phyloP scores from a whole-genome alignment of 2,797 vertebrate species.

The Clarias laeviceps region DNA sequence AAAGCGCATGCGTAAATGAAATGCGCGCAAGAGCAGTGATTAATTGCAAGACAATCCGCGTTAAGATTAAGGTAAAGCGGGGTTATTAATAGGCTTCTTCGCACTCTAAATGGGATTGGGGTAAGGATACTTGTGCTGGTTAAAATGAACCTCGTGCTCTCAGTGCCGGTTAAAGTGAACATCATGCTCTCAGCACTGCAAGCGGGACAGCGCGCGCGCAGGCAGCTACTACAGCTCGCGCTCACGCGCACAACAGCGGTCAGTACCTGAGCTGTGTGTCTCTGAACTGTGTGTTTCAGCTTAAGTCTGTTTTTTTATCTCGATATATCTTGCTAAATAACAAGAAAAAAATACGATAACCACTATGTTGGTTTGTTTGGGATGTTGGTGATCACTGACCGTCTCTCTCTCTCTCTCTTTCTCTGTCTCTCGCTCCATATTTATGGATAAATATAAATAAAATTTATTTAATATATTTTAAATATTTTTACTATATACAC shows the following conservation, averaged over 20 bases:
- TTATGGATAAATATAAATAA: too few relatives aligned
- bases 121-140: constrained; percentile 63
- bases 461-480: too few relatives aligned
- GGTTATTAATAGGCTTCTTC: constrained; percentile 72
- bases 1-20: constrained; percentile 8
- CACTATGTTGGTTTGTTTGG: neutral
- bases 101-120: constrained; percentile 69
- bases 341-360: neutral
- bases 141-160: constrained; percentile 62
- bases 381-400: neutral
- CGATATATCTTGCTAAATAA: neutral
- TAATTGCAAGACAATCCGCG: constrained; percentile 60
- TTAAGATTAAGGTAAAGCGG: constrained; percentile 56
- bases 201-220: neutral
- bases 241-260: constrained; percentile 5
- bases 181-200: neutral
- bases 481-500: too few relatives aligned
- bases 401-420: neutral
- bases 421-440: too few relatives aligned
- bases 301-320: neutral
- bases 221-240: neutral
- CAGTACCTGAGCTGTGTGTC: constrained; percentile 3
- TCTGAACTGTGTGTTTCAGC: neutral
- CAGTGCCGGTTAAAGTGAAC: too few relatives aligned
- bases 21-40: constrained; percentile 53